These are phyloP conservation scores for Chaetodon auriga DNA, from an alignment of 2,113 vertebrate species.

Conservation along the genomic window DNA sequence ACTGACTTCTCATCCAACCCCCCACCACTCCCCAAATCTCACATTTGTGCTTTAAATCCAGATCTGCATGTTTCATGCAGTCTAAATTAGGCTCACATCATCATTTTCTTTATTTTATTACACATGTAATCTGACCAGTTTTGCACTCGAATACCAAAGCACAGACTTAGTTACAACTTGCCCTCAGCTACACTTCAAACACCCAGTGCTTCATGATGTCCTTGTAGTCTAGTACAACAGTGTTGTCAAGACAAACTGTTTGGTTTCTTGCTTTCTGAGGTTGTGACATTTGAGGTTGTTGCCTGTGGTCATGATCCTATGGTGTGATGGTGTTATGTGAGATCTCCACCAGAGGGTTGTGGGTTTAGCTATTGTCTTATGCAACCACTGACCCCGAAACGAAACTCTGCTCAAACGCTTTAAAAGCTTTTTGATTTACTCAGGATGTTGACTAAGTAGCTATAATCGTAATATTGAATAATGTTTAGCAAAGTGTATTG, in stretches of 20 bases:
- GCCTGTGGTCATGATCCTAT: slow-evolving; percentile 50
- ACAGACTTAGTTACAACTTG: slow-evolving; percentile 27
- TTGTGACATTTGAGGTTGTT: slow-evolving; percentile 53
- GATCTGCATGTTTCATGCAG: slow-evolving; percentile 21
- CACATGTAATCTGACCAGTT: slow-evolving; percentile 22
- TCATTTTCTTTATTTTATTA: neutral
- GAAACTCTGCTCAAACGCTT: slow-evolving; percentile 39
- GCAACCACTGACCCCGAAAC: slow-evolving; percentile 43
- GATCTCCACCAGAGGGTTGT: slow-evolving; percentile 42
- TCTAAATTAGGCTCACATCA: slow-evolving; percentile 32
- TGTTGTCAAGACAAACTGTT: slow-evolving; percentile 38
- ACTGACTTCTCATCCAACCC: too few species aligned
- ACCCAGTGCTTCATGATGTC: slow-evolving; percentile 27
- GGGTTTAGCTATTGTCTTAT: slow-evolving; percentile 61
- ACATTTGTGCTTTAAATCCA: too few species aligned
- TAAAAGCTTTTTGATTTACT: slow-evolving; percentile 52
- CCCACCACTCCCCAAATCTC: too few species aligned
- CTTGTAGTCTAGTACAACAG: slow-evolving; percentile 19
- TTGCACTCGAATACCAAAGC: neutral
- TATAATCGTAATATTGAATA: slow-evolving; percentile 41
- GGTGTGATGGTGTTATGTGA: slow-evolving; percentile 48
- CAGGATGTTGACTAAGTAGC: slow-evolving; percentile 49
- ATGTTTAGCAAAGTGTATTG: slow-evolving; percentile 40
- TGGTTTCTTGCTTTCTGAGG: slow-evolving; percentile 39
- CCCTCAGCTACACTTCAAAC: slow-evolving; percentile 5